These are phyloP conservation scores for Thalassophryne amazonica DNA, from an alignment of 2,797 vertebrate species.

Conservation along the genomic window DNA sequence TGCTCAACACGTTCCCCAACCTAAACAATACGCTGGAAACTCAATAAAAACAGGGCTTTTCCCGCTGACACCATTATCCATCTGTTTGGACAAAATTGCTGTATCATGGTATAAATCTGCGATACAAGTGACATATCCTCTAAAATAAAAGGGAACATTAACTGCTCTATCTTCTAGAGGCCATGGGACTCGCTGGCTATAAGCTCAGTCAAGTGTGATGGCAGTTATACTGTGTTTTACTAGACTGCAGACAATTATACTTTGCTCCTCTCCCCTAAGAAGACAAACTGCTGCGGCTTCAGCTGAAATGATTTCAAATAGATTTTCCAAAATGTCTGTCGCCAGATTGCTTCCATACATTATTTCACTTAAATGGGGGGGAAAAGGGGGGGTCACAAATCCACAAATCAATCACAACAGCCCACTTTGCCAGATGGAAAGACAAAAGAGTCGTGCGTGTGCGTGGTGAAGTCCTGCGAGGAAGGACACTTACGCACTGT, in stretches of 20 bases:
- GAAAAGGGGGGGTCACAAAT: slow-evolving; percentile 93
- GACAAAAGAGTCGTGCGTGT: slow-evolving; percentile 50
- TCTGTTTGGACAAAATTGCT: slow-evolving; percentile 99
- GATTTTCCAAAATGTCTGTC: slow-evolving; percentile 99
- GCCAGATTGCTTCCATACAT: slow-evolving; percentile 99
- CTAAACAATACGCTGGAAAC: slow-evolving; percentile 98
- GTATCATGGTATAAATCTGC: slow-evolving; percentile 99
- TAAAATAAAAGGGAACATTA: slow-evolving; percentile 99
- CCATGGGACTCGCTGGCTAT: slow-evolving; percentile 99
- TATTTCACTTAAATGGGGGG: slow-evolving; percentile 99
- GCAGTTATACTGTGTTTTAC: slow-evolving; percentile 99
- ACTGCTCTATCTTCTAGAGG: slow-evolving; percentile 99
- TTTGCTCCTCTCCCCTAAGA: slow-evolving; percentile 98
- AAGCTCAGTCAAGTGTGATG: slow-evolving; percentile 99
- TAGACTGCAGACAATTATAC: slow-evolving; percentile 99
- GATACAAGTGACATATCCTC: slow-evolving; percentile 99
- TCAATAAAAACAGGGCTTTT: slow-evolving; percentile 97
- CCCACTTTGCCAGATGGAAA: slow-evolving; percentile 77
- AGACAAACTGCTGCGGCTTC: slow-evolving; percentile 99
- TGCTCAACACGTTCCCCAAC: slow-evolving; percentile 90
- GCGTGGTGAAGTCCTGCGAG: slow-evolving; percentile 55
- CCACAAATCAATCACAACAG: slow-evolving; percentile 93
- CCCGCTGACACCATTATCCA: slow-evolving; percentile 99
- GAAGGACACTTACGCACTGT: slow-evolving; percentile 66
- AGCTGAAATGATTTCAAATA: slow-evolving; percentile 99